Conservation (phyloP, 1,140 invertebrate species). For the Bombus pascuorum region DNA sequence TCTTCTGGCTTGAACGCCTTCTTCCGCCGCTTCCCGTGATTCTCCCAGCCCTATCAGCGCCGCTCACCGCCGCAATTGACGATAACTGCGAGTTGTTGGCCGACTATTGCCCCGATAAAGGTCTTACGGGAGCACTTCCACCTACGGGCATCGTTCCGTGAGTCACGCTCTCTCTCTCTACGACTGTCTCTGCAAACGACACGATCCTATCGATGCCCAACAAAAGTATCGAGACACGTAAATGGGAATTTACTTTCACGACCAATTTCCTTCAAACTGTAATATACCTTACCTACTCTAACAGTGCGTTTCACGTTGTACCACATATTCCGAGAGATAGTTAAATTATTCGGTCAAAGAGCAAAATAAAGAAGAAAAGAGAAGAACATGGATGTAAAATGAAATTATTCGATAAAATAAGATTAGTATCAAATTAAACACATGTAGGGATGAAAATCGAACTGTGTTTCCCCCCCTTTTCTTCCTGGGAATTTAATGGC, state of each 20-base stretch:
- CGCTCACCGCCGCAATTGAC: conserved; percentile 33
- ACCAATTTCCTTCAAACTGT: neutral
- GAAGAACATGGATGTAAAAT: neutral
- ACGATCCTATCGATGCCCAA: neutral
- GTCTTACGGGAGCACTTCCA: conserved; percentile 45
- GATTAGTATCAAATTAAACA: no score
- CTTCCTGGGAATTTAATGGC: conserved; percentile 28
- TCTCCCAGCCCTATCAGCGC: conserved; percentile 9
- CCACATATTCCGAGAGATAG: no score
- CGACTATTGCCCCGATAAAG: conserved; percentile 45
- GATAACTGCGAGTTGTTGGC: conserved; percentile 56
- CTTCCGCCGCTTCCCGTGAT: conserved; percentile 5
- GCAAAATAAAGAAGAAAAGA: no score
- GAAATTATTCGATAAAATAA: neutral
- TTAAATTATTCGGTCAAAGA: no score
- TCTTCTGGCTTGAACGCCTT: conserved; percentile 4
- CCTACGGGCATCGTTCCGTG: conserved; percentile 15
- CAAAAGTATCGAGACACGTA: neutral
- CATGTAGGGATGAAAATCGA: neutral
- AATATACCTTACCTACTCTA: neutral
- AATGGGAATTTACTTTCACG: neutral
- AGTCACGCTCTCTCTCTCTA: neutral
- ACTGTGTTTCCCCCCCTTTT: neutral
- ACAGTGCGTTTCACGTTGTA: no score
- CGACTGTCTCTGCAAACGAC: neutral